Percentiles rank a stretch among this genome's conserved stretches.
These are phyloP conservation scores for Idris sp. DNA, from an alignment of 1,140 invertebrate genomes.

Conservation along the genomic window DNA sequence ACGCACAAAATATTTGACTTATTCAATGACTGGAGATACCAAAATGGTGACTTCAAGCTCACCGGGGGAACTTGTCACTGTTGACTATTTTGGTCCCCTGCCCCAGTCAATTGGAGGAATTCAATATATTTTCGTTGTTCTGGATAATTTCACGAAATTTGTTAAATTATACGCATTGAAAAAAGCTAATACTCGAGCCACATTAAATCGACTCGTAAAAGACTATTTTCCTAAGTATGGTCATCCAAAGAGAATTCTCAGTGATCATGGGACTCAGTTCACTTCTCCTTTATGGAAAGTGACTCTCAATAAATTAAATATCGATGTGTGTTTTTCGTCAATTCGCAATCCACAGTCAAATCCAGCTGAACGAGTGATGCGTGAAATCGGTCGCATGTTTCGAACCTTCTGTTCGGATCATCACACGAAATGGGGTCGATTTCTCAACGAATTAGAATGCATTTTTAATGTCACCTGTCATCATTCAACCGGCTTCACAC, in stretches of 20 bases:
- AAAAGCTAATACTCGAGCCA: too few species aligned
- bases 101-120: too few species aligned
- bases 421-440: constrained; percentile 12
- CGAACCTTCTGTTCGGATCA: neutral
- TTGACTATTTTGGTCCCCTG: constrained; percentile 66
- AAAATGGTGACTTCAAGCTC: too few species aligned
- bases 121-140: too few species aligned
- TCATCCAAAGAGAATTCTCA: constrained; percentile 23
- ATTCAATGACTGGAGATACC: too few species aligned
- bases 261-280: constrained; percentile 58
- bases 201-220: too few species aligned
- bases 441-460: constrained; percentile 13
- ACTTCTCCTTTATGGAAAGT: constrained; percentile 24
- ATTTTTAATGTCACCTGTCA: constrained; percentile 23
- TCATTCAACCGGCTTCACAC: neutral
- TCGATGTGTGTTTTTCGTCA: constrained; percentile 20
- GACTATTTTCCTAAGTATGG: constrained; percentile 60
- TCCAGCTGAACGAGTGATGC: constrained; percentile 62
- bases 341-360: too few species aligned
- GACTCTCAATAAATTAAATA: constrained; percentile 7
- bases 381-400: constrained; percentile 53
- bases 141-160: too few species aligned
- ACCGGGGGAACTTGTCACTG: constrained; percentile 12
- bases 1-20: constrained; percentile 2
- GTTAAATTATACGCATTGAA: too few species aligned